Evolutionary conservation across 2,888 invertebrate species (phyloP), one percentile per base, ranked within the genome.

Genomic region (Conchocele bisecta): DNA sequence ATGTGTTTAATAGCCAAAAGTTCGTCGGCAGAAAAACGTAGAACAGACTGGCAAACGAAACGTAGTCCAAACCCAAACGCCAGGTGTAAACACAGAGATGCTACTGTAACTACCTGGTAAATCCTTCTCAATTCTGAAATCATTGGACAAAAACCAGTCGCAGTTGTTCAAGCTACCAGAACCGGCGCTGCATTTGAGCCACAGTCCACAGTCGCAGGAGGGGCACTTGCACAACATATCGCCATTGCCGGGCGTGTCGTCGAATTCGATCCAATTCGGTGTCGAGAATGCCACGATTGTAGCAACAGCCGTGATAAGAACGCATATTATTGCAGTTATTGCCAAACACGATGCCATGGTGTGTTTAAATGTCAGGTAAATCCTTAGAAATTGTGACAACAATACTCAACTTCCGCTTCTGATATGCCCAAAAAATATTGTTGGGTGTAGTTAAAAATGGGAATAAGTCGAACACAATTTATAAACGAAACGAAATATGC

Each of bases 221-320:
- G 15, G 7, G 61, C 81, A 79, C 13, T 54, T 50, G 59, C 83
- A 83, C 50, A 85, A 58, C n/a, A 29, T 35, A 26, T 56, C 67
- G 6, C 58, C 66, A 9, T 31, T 57, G n/a, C 61, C 65, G 0
- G 66, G 50, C 33, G 60, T 69, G 26, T 77, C 79, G 26, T 77
- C 79, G 54, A 86, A 83, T 57, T 76, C 80, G 11, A 86, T 60
- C 88, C 88, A 88, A 61, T 88, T 86, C 13, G 88, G 88, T 11
- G 86, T 87, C 4, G 88, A 82, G 64, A 88, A 87, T 2, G 86
- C 79, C 9, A 88, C 88, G 33, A 88, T 88, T 22, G 84, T 84
- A 5, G 86, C 86, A 5, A 87, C 86, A 26, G 86, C 83, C n/a
- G 88, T 86, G n/a, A 88, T 69, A 46, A 88, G 75, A 13, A 87